Percentiles rank a stretch among this genome's conserved stretches.
phyloP scores from a whole-genome alignment of 2,888 invertebrate species.

The Drosophila differens region DNA sequence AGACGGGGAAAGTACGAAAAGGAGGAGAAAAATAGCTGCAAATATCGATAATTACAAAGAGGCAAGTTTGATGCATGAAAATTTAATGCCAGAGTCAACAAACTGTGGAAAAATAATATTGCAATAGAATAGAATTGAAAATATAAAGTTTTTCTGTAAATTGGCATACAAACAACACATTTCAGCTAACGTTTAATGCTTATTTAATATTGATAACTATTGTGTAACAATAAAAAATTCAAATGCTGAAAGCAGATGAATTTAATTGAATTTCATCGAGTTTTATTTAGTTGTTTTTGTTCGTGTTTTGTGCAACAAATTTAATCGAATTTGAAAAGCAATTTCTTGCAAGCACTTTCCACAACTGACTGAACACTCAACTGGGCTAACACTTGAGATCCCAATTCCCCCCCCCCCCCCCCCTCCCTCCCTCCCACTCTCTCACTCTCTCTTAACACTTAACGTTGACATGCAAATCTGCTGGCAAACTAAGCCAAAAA shows the following conservation, averaged over 20 bases:
- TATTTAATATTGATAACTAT: neutral
- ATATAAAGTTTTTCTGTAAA: too few species aligned
- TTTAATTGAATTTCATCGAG: neutral
- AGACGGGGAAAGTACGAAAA: neutral
- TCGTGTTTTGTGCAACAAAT: neutral
- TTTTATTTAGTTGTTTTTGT: neutral
- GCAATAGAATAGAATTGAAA: neutral
- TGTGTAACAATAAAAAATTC: neutral
- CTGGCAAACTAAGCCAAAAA: neutral
- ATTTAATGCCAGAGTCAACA: neutral
- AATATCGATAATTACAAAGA: neutral
- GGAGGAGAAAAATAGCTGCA: neutral
- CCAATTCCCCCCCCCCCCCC: neutral
- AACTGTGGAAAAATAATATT: neutral
- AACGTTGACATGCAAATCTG: constrained; percentile 24
- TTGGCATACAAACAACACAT: too few species aligned
- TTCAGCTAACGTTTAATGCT: neutral
- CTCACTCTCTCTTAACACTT: neutral
- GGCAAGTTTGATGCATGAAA: neutral
- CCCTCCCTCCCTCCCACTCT: too few species aligned
- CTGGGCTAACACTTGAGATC: constrained; percentile 39
- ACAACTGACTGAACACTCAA: constrained; percentile 19
- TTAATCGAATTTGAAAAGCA: neutral
- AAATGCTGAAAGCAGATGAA: neutral
- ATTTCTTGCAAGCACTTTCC: neutral